Percentiles rank a stretch among this genome's conserved stretches.
Evolutionary conservation across 1,140 invertebrate species (phyloP).

Genomic region (Medauroidea extradentata): DNA sequence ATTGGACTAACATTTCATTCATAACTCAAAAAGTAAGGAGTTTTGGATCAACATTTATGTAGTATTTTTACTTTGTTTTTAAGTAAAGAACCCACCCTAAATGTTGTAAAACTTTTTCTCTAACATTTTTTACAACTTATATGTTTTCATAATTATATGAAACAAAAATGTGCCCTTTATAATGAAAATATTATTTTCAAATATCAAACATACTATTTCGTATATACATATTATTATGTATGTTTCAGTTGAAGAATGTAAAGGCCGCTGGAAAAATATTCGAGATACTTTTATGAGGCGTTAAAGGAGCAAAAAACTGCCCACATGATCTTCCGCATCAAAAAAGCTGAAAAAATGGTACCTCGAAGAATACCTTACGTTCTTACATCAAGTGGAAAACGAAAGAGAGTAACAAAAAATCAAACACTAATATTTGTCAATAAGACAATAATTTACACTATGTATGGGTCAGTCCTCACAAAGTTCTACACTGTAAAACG

Average conservation of each 20-base stretch:
- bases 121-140: too few relatives aligned
- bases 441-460: not conserved
- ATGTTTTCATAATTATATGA: too few relatives aligned
- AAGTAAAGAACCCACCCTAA: too few relatives aligned
- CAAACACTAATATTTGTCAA: not conserved
- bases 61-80: too few relatives aligned
- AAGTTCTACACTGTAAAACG: too few relatives aligned
- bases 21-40: too few relatives aligned
- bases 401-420: conserved; percentile 2
- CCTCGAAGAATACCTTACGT: not conserved
- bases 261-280: conserved; percentile 2
- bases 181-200: too few relatives aligned
- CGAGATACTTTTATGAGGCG: not conserved
- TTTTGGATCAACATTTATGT: too few relatives aligned
- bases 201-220: too few relatives aligned
- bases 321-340: not conserved
- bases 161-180: too few relatives aligned
- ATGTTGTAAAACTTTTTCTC: too few relatives aligned
- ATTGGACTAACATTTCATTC: too few relatives aligned
- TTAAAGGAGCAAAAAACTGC: conserved; percentile 4
- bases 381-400: not conserved
- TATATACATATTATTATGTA: not conserved
- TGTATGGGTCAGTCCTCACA: not conserved
- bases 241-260: conserved; percentile 1
- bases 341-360: not conserved